Base-by-base conservation (phyloP, 2,888 invertebrate genomes). In the Thecophora atra region DNA sequence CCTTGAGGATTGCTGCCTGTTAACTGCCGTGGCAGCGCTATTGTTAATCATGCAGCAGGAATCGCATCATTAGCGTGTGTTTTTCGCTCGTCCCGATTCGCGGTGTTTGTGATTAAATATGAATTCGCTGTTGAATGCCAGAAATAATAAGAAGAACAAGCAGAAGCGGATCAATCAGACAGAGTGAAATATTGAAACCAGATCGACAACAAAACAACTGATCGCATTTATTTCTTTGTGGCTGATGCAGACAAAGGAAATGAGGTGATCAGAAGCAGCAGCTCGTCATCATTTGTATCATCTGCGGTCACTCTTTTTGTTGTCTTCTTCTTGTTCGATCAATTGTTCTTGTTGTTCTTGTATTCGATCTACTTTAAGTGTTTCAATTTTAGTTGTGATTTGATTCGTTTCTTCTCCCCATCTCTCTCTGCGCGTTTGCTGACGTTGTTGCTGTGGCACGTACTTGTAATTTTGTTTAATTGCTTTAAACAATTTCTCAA, bases 381-480 rank as follows among this genome's bases (percentile, higher is more conserved):
- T 37, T 24, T 68, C 58, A 58, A 42, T 58, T 68, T 68, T 58
- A 68, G 56, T n/a, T 30, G 54, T 56, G 67, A 67, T 67, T 67
- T 47, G 17, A n/a, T 6, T 54, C 11, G 37, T 11, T 19, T 24
- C 7, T n/a, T 54, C 3, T 54, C n/a, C 17, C 17, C 17, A 5
- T 15, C 51, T 51, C n/a, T 47, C 47, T 47, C 21, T 54, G 54
- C 51, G 66, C 30, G 19, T 21, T 21, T n/a, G 19, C 4, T n/a
- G 51, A 19, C 21, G 54, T 47, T 70, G 60, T 51, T 51, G 52
- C 28, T 63, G 44, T 54, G 66, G 58, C 72, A 70, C 70, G 70
- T 73, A 70, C 70, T 70, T 60, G 72, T 52, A 70, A 70, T 70
- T 70, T 70, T 63, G 70, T 63, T 70, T 70, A 70, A 70, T 70